Conservation (phyloP, 2,797 vertebrate species). For the Helostoma temminkii region DNA sequence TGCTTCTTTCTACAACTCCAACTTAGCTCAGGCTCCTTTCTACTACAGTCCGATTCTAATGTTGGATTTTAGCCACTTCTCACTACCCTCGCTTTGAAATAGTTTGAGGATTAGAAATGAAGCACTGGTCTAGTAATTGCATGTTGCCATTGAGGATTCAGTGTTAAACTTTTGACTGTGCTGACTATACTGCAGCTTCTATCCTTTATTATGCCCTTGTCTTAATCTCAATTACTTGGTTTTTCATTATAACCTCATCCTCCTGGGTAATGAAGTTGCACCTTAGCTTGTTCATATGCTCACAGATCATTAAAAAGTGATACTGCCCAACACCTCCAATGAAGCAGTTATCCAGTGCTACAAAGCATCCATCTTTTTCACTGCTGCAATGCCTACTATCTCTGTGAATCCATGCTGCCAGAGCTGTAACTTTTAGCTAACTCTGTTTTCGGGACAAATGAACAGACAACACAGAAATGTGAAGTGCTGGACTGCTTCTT, state of each 20-base stretch:
- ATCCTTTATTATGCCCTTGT: neutral
- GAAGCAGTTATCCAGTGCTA: neutral
- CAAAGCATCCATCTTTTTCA: neutral
- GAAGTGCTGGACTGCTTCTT: no score
- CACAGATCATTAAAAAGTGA: neutral
- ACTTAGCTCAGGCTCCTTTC: conserved; percentile 1
- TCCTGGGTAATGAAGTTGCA: neutral
- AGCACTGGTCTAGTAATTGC: conserved; percentile 19
- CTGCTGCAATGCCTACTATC: neutral
- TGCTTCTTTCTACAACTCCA: neutral
- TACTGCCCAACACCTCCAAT: neutral
- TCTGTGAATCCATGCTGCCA: neutral
- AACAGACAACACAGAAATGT: no score
- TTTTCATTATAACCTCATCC: neutral
- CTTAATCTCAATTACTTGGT: neutral
- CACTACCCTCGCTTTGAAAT: conserved; percentile 4
- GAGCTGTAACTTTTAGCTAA: conserved; percentile 5
- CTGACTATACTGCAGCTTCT: neutral
- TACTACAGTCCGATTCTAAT: neutral
- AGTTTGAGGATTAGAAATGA: conserved; percentile 10
- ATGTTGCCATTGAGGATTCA: neutral
- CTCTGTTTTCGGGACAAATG: neutral
- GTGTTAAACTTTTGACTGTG: conserved; percentile 1
- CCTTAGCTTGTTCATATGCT: neutral
- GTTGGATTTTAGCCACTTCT: conserved; percentile 11